Conservation (phyloP, 1,140 invertebrate species). For the Aphis craccivora region DNA sequence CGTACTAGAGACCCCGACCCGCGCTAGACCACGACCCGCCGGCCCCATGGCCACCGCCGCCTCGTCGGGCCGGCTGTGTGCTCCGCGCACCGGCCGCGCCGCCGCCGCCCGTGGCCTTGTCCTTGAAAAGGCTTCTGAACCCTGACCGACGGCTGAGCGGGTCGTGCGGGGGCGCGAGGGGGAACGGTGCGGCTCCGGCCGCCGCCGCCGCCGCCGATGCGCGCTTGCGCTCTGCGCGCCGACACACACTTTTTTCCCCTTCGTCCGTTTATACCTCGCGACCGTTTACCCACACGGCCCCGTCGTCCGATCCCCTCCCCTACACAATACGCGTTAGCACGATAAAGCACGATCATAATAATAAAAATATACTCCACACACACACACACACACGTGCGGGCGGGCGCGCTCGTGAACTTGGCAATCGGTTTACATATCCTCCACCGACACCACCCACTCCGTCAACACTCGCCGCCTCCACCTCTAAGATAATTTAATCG, state of each 20-base stretch:
- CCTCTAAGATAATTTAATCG: background rate
- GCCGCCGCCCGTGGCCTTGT: slow-evolving; percentile 60
- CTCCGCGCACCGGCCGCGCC: slow-evolving; percentile 46
- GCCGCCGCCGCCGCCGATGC: background rate
- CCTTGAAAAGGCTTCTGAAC: slow-evolving; percentile 61
- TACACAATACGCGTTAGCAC: background rate
- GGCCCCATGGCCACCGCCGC: background rate
- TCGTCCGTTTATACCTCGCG: background rate
- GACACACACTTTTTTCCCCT: background rate
- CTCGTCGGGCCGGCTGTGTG: background rate
- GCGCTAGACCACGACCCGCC: slow-evolving; percentile 7
- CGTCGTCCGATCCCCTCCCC: background rate
- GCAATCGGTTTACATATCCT: slow-evolving; percentile 19
- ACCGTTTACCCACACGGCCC: background rate
- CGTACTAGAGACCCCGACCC: background rate
- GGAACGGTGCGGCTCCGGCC: background rate
- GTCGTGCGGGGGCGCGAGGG: slow-evolving; percentile 11
- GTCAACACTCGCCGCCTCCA: background rate
- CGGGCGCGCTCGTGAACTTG: slow-evolving; percentile 37
- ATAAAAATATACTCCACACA: slow-evolving; percentile 23
- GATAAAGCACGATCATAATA: slow-evolving; percentile 33
- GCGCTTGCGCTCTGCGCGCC: slow-evolving; percentile 48
- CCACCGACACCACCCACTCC: background rate
- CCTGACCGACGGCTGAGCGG: slow-evolving; percentile 40
- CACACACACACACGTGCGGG: background rate